Evolutionary conservation across 2,888 invertebrate species (phyloP).

Genomic region (Drosophila testacea): DNA sequence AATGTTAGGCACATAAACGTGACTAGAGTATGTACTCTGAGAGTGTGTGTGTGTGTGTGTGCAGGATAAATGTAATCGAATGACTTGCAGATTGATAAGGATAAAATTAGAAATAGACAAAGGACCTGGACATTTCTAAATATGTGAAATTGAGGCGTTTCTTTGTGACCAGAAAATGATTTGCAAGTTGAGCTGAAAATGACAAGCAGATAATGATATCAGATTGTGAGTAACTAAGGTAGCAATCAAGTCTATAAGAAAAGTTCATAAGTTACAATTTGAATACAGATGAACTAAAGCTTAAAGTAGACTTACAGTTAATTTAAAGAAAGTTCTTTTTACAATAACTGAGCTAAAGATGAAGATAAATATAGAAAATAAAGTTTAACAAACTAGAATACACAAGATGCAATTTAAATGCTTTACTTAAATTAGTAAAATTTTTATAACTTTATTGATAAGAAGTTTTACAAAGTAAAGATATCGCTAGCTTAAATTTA

Average conservation of each 20-base stretch:
- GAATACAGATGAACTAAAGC: not conserved
- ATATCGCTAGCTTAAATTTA: too few relatives aligned
- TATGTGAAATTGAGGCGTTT: constrained; percentile 57
- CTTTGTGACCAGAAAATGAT: constrained; percentile 1
- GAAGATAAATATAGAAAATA: not conserved
- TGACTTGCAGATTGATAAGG: constrained; percentile 38
- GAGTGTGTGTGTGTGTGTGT: constrained; percentile 13
- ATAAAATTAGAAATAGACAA: not conserved
- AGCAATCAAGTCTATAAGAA: not conserved
- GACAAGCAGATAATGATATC: not conserved
- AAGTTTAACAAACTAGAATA: too few relatives aligned
- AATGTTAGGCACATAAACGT: constrained; percentile 37
- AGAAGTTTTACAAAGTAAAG: too few relatives aligned
- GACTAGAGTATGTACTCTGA: constrained; percentile 22
- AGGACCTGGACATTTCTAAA: constrained; percentile 52
- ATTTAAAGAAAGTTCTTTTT: not conserved
- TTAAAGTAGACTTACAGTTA: not conserved
- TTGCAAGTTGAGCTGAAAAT: not conserved
- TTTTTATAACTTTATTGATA: too few relatives aligned
- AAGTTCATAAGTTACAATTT: not conserved
- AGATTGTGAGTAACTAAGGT: not conserved
- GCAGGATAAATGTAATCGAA: constrained; percentile 24
- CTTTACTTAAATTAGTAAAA: too few relatives aligned
- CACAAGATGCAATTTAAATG: too few relatives aligned
- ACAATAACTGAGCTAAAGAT: not conserved